Base-by-base conservation (phyloP, 2,797 vertebrate species). In the Rhadinocentrus ornatus region DNA sequence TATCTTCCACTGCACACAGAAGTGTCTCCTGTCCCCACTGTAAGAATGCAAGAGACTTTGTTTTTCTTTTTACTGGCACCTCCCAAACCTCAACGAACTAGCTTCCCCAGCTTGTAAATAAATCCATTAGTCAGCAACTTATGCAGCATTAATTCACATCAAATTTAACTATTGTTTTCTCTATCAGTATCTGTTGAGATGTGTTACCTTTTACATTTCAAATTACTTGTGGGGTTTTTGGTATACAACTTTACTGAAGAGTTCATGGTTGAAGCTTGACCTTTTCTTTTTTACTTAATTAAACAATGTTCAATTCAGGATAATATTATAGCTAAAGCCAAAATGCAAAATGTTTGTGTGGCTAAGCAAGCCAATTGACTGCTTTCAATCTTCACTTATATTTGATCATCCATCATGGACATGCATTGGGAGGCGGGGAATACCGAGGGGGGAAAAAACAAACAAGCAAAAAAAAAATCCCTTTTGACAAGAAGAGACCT, bases 61-160 rank as follows among this genome's bases (percentile, higher is more conserved):
- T 7, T 18, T 41, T 41, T 41, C 39, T 41, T 41, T 41, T 41
- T 41, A 41, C 6, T 39, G 3, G 13, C 37, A 15, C 37, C 37
- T 39, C 13, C 27, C 46, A 11, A 10, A 31, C 24, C 29, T 58
- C 41, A 34, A 35, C 7, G 58, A n/a, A 46, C 9, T n/a, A 48
- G 20, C 22, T 10, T 22, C 8, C 31, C 54, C 8, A 31, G 34
- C 29, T 15, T 57, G 37, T 13, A 57, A 32, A 24, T 24, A 29
- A 29, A 6, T 32, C 37, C 32, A 44, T 67, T 57, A 32, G 32
- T 66, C 54, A 57, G 18, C n/a, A 50, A 20, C 27, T 44, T n/a
- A 41, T 31, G 44, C 5, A 18, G 18, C 48, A 11, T 11, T 5
- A 50, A 24, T 50, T 24, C 48, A 50, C 48, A 24, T 12, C 48